These are phyloP conservation scores for Oxyscelio sp. DNA, from an alignment of 2,888 invertebrate species.

Conservation along the genomic window DNA sequence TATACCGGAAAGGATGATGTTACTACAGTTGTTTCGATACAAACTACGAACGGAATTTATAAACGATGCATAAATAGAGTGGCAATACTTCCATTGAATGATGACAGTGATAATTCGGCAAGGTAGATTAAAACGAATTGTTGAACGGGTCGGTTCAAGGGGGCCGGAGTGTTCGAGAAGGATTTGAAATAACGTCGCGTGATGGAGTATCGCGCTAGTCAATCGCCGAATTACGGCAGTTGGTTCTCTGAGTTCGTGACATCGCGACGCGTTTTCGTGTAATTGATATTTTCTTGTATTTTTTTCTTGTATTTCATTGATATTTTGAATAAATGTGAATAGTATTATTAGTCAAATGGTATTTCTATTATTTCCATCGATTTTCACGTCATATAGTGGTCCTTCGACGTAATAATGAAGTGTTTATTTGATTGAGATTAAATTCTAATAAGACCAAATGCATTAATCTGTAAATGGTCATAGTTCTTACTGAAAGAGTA, in stretches of 20 bases:
- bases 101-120: too few species aligned
- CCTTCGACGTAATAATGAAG: too few species aligned
- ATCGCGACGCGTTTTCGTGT: neutral
- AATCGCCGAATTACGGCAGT: neutral
- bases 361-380: neutral
- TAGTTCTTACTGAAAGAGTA: neutral
- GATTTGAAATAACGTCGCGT: neutral
- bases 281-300: too few species aligned
- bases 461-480: neutral
- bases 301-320: too few species aligned
- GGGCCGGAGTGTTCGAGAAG: slow-evolving; percentile 11
- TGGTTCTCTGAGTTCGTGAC: neutral
- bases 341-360: too few species aligned
- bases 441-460: neutral
- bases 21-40: slow-evolving; percentile 4
- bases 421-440: neutral
- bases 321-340: too few species aligned
- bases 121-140: neutral
- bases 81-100: slow-evolving; percentile 10
- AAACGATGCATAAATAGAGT: slow-evolving; percentile 14
- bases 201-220: neutral
- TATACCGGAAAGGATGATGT: neutral
- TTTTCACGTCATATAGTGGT: neutral
- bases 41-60: neutral
- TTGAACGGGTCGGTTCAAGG: slow-evolving; percentile 11